phyloP scores from a whole-genome alignment of 2,113 vertebrate species.

The Phalacrocorax aristotelis region DNA sequence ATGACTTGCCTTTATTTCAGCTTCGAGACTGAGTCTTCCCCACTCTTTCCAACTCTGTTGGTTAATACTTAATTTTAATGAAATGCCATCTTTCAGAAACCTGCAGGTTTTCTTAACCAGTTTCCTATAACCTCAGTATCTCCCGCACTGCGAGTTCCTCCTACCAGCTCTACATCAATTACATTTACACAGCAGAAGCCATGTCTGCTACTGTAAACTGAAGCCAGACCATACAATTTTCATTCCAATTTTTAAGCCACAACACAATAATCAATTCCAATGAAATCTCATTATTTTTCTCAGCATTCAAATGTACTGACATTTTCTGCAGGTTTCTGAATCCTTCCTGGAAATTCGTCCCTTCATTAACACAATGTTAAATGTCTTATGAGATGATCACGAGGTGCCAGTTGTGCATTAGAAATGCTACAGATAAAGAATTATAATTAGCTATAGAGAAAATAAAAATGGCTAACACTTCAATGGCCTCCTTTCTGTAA shows the following conservation, averaged over 20 bases:
- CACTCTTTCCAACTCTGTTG: background rate
- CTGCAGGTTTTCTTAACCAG: background rate
- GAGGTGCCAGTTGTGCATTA: background rate
- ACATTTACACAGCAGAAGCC: background rate
- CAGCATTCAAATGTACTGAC: background rate
- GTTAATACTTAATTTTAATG: background rate
- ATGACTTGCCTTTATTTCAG: background rate
- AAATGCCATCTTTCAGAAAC: background rate
- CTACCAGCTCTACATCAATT: background rate
- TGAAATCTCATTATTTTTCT: background rate
- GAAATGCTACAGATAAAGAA: background rate
- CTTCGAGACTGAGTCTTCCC: rapidly evolving
- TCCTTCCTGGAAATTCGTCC: background rate
- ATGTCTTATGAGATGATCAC: background rate
- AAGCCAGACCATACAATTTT: background rate
- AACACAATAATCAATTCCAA: background rate
- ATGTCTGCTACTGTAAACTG: background rate
- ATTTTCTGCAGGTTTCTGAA: background rate
- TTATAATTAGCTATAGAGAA: background rate
- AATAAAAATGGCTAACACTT: background rate
- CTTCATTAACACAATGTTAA: background rate
- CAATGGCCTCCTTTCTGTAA: background rate
- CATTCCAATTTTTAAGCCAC: background rate
- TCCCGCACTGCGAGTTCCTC: background rate
- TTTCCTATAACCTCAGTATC: background rate